Base-by-base conservation (phyloP, 2,888 invertebrate species). In the Chrysotoxum bicinctum region DNA sequence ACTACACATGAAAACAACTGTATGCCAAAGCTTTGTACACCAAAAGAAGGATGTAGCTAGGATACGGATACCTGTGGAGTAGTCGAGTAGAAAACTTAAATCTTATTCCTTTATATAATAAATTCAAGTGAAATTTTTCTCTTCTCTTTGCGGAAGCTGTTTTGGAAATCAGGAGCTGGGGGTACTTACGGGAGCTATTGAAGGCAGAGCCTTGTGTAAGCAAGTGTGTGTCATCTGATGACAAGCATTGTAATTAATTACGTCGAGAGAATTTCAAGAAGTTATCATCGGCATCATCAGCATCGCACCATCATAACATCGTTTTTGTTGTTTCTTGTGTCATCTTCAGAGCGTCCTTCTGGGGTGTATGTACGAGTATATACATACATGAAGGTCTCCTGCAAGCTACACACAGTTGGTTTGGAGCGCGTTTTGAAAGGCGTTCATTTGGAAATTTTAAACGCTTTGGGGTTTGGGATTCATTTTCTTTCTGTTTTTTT, bases 201-300 rank as follows among this genome's bases (percentile, higher is more conserved):
- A 19, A 19, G 50, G 26, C 12, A 64, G 21, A 12, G 35, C 8
- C 30, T 43, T 64, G 45, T 64, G 64, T 54, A 45, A 50, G 40
- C 50, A 37, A 73, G 77, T 73, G 60, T 78, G 69, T 78, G 78
- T 64, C 83, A 74, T 78, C 83, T 74, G 83, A 83, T 83, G 83
- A 83, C 78, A 83, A 74, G 78, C 83, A 73, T 83, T 83, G 78
- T 83, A 83, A 78, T 83, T 78, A 83, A 83, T 83, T 78, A 83
- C 78, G 69, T 62, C 37, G 60, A 68, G 62, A 83, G 78, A 83
- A 78, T 83, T 83, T 74, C 77, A 74, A 83, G 83, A 78, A 83
- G 83, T 74, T 83, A 83, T 78, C 78, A 78, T 62, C 78, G 66
- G 78, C 78, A 78, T 83, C 68, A 78, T 82, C 76, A 58, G 54